These are phyloP conservation scores for Phaethornis superciliosus DNA, from an alignment of 2,113 vertebrate species.

Conservation along the genomic window DNA sequence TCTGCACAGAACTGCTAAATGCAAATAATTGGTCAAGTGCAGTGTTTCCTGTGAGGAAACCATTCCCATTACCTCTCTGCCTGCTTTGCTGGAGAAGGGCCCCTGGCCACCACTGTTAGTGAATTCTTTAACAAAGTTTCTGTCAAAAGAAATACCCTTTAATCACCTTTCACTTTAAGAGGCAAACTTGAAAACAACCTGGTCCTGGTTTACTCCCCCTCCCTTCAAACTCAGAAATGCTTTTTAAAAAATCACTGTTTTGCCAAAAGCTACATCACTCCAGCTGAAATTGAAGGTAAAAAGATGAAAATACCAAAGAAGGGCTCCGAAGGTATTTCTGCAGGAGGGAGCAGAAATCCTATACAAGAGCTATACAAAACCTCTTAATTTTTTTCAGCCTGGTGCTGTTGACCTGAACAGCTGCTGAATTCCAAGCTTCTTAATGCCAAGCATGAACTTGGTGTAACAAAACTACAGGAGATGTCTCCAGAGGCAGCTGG, in stretches of 20 bases:
- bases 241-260: neutral
- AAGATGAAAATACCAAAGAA: neutral
- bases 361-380: neutral
- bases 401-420: neutral
- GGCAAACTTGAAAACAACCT: neutral
- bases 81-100: neutral
- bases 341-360: neutral
- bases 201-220: neutral
- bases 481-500: neutral
- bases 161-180: neutral
- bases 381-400: neutral
- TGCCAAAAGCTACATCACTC: neutral
- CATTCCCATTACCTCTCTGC: neutral
- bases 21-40: neutral
- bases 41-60: neutral
- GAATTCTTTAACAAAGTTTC: neutral
- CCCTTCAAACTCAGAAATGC: neutral
- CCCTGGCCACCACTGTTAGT: neutral
- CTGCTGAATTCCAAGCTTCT: neutral
- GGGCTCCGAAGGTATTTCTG: neutral
- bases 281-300: neutral
- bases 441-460: neutral
- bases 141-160: neutral
- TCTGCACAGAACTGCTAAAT: neutral
- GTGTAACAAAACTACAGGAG: neutral